A percentile compares a stretch with the other conserved stretches of the same genome.
Evolutionary conservation across 2,888 invertebrate genomes (phyloP).

Genomic region (Polymixis lichenea): DNA sequence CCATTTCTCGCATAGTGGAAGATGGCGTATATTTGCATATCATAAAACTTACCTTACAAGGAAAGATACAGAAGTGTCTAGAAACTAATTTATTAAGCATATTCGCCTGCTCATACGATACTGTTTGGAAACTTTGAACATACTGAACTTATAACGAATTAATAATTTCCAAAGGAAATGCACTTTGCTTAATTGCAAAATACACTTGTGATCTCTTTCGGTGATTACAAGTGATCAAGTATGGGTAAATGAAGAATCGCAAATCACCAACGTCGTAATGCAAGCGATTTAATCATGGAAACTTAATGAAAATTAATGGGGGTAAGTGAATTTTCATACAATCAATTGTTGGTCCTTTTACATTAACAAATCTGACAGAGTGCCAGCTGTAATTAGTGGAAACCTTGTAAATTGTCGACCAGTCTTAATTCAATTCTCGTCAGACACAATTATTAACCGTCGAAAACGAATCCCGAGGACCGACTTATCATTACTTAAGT

Average conservation of each 20-base stretch:
- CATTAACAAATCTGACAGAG: constrained; percentile 34
- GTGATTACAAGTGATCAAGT: not conserved
- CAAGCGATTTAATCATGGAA: not conserved
- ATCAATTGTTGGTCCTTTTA: constrained; percentile 23
- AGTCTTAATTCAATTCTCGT: constrained; percentile 40
- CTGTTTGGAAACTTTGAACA: constrained; percentile 1
- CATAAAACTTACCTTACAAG: not conserved
- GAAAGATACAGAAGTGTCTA: constrained; percentile 11
- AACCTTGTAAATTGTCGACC: constrained; percentile 33
- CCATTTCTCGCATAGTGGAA: not conserved
- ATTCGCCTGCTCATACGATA: constrained; percentile 11
- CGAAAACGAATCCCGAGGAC: constrained; percentile 9
- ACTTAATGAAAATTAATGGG: constrained; percentile 18
- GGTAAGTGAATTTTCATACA: not conserved
- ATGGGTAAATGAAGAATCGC: not conserved
- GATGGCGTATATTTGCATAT: not conserved
- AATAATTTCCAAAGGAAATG: not conserved
- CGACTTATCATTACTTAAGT: constrained; percentile 1
- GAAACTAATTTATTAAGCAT: constrained; percentile 17
- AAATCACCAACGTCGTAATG: not conserved
- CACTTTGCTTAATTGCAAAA: constrained; percentile 22
- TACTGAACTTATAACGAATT: constrained; percentile 5
- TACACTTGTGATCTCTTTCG: not conserved
- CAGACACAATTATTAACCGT: constrained; percentile 37
- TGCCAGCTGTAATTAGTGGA: constrained; percentile 25